Evolutionary conservation across 2,797 vertebrate genomes (phyloP).

Genomic region (Podargus strigoides): DNA sequence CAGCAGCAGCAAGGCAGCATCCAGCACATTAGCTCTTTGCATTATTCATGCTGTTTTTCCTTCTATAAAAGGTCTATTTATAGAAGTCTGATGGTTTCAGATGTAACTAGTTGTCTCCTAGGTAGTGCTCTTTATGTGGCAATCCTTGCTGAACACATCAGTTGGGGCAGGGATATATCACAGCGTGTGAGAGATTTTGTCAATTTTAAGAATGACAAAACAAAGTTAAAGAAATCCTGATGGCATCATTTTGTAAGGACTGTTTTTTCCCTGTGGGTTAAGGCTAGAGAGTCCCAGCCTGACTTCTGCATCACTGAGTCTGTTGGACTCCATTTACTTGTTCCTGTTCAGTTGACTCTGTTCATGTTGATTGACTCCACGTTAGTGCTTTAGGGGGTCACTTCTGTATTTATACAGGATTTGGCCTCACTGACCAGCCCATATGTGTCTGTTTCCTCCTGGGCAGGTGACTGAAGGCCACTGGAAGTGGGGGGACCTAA

Average conservation of each 20-base stretch:
- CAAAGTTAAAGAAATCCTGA: background rate
- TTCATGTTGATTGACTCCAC: background rate
- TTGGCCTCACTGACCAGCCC: background rate
- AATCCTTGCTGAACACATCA: background rate
- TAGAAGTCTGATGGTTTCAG: conserved; percentile 39
- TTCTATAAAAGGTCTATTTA: conserved; percentile 49
- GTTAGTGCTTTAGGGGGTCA: background rate
- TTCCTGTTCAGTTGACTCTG: fast-evolving
- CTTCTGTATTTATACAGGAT: background rate
- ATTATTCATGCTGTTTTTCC: conserved; percentile 49
- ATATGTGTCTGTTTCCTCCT: fast-evolving
- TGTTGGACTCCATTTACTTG: background rate
- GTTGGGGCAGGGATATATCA: fast-evolving
- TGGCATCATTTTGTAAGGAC: background rate
- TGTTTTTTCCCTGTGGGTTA: background rate
- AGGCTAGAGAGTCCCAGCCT: background rate
- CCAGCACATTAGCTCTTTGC: conserved; percentile 32
- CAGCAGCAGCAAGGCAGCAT: background rate
- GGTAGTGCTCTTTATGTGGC: conserved; percentile 38
- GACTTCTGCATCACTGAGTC: background rate
- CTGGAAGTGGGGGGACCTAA: conserved; percentile 92
- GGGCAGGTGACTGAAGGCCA: conserved; percentile 92
- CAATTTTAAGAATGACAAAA: background rate
- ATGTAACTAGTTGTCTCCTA: conserved; percentile 18
- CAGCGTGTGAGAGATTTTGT: fast-evolving